Evolutionary conservation across 2,797 vertebrate species (phyloP).

Genomic region (Acrossocheilus wenchowensis): DNA sequence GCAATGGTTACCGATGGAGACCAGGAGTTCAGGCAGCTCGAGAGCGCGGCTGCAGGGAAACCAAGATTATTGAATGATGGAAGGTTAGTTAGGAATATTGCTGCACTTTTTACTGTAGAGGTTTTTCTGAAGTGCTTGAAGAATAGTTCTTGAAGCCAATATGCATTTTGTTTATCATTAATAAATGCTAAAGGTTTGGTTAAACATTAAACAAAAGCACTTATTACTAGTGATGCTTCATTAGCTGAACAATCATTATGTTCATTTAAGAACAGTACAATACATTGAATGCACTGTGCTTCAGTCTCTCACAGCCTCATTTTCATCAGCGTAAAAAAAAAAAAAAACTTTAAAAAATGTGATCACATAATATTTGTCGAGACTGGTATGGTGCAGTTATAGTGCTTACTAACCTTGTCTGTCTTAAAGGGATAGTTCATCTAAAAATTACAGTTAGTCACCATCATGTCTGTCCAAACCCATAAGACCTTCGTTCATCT

Average conservation of each 20-base stretch:
- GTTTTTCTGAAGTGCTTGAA: not conserved
- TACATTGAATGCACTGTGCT: not conserved
- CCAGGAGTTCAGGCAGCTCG: constrained; percentile 68
- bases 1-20: constrained; percentile 79
- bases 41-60: constrained; percentile 65
- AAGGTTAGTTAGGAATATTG: constrained; percentile 34
- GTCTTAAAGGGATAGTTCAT: too few species aligned
- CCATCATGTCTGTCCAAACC: too few species aligned
- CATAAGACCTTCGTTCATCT: too few species aligned
- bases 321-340: not conserved
- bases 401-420: not conserved
- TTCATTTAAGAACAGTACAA: not conserved
- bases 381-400: not conserved
- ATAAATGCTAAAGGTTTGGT: not conserved
- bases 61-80: constrained; percentile 65
- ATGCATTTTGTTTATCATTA: not conserved
- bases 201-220: not conserved
- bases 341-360: too few species aligned
- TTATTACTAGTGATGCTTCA: not conserved
- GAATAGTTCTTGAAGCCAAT: not conserved
- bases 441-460: too few species aligned
- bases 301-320: not conserved
- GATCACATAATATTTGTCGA: not conserved
- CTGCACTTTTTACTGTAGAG: constrained; percentile 8
- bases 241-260: not conserved